Base-by-base conservation (phyloP, 2,888 invertebrate species). In the Ennomos fuscantarius region DNA sequence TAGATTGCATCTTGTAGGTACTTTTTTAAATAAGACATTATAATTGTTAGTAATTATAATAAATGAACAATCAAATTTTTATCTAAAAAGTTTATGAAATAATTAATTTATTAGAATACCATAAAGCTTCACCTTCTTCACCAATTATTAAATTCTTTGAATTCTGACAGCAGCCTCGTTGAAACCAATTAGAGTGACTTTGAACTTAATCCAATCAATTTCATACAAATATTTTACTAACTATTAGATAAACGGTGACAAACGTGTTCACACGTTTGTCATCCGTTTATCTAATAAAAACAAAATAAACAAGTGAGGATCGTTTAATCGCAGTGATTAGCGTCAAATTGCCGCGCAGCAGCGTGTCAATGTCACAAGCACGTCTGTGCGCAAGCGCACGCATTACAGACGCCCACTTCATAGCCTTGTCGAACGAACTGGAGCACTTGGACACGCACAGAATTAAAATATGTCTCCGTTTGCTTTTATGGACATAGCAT, bases 361-460 rank as follows among this genome's bases (percentile, higher is more conserved):
- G 59, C 66, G 64, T 74, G 69, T 78, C 81, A 81, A 82, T 82
- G 79, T 78, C 80, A 76, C 61, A 51, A 46, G 45, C 52, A 39
- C 9, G 9, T 39, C 42, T 12, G 40, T 47, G 61, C 54, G 57
- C 63, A 50, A 46, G 55, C 59, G 65, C 63, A 65, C 54, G 60
- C 49, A 52, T 52, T 44, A 56, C 58, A 44, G 41, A 66, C 76
- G 68, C 83, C 83, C 70, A 82, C 84, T 68, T 47, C n/a, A 41
- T 65, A 78, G 73, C 84, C 82, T 83, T 79, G 76, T 70, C 70
- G 64, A 70, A 78, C 40, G 12, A 68, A 78, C 73, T 82, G 68
- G 83, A 83, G 77, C 82, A 81, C 65, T 70, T 71, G 67, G 65
- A 66, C 72, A 72, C 70, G 68, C 63, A 68, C 65, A 54, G 56